phyloP scores from a whole-genome alignment of 2,888 invertebrate genomes.

The Torymus aiolomorphi region DNA sequence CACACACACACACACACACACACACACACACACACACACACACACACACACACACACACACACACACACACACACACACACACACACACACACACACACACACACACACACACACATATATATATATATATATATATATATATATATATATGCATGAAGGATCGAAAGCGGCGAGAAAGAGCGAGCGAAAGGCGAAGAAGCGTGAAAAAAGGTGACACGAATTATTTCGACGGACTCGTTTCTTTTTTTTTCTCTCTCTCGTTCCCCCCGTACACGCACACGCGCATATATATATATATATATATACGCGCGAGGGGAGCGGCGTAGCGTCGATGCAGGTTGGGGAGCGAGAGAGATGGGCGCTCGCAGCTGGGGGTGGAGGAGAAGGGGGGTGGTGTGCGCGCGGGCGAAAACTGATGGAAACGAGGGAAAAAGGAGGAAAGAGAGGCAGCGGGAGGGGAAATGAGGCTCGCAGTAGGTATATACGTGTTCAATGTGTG shows the following conservation, averaged over 20 bases:
- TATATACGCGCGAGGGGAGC: constrained; percentile 5
- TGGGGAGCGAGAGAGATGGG: constrained; percentile 2
- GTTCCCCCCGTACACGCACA: too few relatives aligned
- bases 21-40: too few relatives aligned
- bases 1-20: too few relatives aligned
- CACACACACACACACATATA: too few relatives aligned
- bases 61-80: too few relatives aligned
- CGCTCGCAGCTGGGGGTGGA: background rate
- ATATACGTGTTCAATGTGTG: too few relatives aligned
- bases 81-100: too few relatives aligned
- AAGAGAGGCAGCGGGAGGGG: constrained; percentile 34
- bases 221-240: constrained; percentile 23
- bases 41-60: too few relatives aligned
- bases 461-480: constrained; percentile 17
- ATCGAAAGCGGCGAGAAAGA: background rate
- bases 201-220: constrained; percentile 34
- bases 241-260: too few relatives aligned
- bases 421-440: constrained; percentile 45
- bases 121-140: too few relatives aligned
- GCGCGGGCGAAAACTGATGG: constrained; percentile 39
- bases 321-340: constrained; percentile 14
- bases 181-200: constrained; percentile 13
- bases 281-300: background rate
- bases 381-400: constrained; percentile 53
- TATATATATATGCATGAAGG: background rate